These are phyloP conservation scores for Hippopotamyrus pictus DNA, from an alignment of 2,797 vertebrate genomes.

Conservation along the genomic window DNA sequence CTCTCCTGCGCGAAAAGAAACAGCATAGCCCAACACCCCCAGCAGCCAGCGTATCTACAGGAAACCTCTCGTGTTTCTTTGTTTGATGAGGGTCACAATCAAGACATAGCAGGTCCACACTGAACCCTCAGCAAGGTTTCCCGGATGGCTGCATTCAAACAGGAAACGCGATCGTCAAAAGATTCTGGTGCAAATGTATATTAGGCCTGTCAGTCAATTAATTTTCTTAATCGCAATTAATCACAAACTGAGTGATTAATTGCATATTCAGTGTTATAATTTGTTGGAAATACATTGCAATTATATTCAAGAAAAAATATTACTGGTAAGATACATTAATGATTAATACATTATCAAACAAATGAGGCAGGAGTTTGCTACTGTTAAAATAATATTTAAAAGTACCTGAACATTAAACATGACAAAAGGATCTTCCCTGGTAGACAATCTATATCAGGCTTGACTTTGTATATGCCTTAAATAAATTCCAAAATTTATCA, in stretches of 20 bases:
- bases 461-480: no score
- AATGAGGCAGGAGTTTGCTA: background rate
- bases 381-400: background rate
- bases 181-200: background rate
- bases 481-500: no score
- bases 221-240: background rate
- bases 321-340: background rate
- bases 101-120: background rate
- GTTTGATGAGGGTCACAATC: background rate
- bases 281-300: background rate
- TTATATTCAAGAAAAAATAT: background rate
- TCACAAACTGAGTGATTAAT: background rate
- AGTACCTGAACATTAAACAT: background rate
- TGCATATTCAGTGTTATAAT: background rate
- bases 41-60: background rate
- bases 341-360: background rate
- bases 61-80: background rate
- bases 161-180: background rate
- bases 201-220: background rate
- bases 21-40: background rate
- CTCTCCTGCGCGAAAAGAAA: background rate
- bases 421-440: background rate
- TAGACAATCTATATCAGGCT: no score
- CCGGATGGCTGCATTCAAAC: background rate
- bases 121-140: background rate